Conservation (phyloP, 2,797 vertebrate genomes). For the Arctocebus calabarensis region DNA sequence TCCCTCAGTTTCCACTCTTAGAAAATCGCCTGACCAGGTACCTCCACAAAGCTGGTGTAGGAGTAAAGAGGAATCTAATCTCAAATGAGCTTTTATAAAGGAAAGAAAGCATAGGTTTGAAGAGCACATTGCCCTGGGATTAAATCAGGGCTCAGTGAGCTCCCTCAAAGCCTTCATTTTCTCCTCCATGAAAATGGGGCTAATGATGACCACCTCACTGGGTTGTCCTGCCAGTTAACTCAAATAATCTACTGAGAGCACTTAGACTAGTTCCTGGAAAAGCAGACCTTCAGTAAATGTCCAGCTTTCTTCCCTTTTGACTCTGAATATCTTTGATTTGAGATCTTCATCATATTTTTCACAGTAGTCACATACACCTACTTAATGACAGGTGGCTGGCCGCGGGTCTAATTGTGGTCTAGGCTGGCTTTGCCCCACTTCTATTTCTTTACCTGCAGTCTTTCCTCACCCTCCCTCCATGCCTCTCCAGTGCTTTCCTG, state of each 20-base stretch:
- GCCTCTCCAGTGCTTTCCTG: not conserved
- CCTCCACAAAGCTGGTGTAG: not conserved
- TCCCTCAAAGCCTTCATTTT: conserved; percentile 41
- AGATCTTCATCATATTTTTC: not conserved
- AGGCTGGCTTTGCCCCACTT: not conserved
- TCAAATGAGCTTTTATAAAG: conserved; percentile 9
- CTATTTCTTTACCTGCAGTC: not conserved
- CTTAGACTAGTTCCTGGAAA: conserved; percentile 23
- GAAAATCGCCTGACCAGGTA: not conserved
- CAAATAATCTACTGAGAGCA: not conserved
- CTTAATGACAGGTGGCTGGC: not conserved
- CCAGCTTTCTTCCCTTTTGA: conserved; percentile 30
- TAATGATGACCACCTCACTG: not conserved
- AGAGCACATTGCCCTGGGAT: not conserved
- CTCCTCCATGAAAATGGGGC: not conserved
- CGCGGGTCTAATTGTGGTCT: not conserved
- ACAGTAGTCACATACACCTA: not conserved
- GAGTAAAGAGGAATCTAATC: conserved; percentile 10
- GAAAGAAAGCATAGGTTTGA: not conserved
- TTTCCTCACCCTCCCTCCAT: not conserved
- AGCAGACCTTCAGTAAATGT: not conserved
- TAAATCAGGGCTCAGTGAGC: not conserved
- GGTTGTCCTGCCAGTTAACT: not conserved
- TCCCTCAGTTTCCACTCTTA: not conserved
- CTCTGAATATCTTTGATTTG: not conserved